phyloP scores from a whole-genome alignment of 2,113 vertebrate species.

The Numida meleagris region DNA sequence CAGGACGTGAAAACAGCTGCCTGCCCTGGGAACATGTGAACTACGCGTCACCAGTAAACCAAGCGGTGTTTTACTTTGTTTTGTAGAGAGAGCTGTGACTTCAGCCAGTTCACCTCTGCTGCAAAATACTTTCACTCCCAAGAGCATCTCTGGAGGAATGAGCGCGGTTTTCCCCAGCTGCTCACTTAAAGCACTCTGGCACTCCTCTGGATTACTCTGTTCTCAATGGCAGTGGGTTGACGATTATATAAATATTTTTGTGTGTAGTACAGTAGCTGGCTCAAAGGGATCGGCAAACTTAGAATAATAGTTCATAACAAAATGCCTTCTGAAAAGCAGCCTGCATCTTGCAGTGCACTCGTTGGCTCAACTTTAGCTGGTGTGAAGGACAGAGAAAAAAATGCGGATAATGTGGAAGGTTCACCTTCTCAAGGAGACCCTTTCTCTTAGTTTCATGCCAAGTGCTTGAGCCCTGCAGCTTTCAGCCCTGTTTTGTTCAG shows the following conservation, averaged over 20 bases:
- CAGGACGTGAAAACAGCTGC: not conserved
- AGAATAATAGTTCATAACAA: slow-evolving; percentile 41
- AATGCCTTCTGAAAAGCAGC: slow-evolving; percentile 44
- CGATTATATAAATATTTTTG: slow-evolving; percentile 45
- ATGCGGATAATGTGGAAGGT: not conserved
- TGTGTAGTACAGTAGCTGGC: slow-evolving; percentile 53
- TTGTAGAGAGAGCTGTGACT: not conserved
- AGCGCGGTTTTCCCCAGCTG: not conserved
- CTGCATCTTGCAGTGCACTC: not conserved
- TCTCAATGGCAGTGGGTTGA: slow-evolving; percentile 31
- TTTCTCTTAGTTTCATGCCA: slow-evolving; percentile 5
- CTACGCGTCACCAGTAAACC: not conserved
- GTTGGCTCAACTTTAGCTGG: not conserved
- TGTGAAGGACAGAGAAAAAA: not conserved
- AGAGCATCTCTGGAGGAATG: not conserved
- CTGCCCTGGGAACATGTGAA: fast-evolving
- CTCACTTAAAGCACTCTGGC: not conserved
- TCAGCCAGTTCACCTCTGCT: not conserved
- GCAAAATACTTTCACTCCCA: not conserved
- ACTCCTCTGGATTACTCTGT: not conserved
- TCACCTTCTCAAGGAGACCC: slow-evolving; percentile 30
- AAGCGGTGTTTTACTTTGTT: not conserved
- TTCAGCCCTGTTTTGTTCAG: slow-evolving; percentile 53
- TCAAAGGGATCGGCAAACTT: slow-evolving; percentile 50
- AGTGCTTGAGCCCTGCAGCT: slow-evolving; percentile 32